Conservation (phyloP, 2,113 vertebrate genomes). For the Jacana jacana region DNA sequence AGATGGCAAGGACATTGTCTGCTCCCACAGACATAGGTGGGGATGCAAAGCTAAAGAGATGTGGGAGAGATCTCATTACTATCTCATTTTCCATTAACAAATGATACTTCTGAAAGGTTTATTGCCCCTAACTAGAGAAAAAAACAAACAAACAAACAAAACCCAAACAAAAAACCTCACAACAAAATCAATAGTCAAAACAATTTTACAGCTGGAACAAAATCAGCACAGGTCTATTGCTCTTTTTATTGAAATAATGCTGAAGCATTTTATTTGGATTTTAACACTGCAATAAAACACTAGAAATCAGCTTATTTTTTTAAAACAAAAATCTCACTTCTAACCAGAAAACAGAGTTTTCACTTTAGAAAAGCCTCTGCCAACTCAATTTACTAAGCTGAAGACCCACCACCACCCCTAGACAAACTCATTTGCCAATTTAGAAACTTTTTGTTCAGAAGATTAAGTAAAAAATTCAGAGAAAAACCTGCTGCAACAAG, state of each 20-base stretch:
- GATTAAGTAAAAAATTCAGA: not conserved
- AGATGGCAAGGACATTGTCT: not conserved
- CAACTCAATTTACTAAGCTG: not conserved
- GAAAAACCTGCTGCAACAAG: not conserved
- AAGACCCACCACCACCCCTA: not conserved
- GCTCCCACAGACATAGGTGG: not conserved
- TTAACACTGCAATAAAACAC: not conserved
- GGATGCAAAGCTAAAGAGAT: not conserved
- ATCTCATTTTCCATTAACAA: not conserved
- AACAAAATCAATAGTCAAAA: not conserved
- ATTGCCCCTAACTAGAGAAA: not conserved
- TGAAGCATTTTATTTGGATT: not conserved
- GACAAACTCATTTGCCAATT: not conserved
- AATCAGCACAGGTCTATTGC: not conserved
- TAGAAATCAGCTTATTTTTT: not conserved
- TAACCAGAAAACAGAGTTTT: not conserved
- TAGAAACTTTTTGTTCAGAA: not conserved
- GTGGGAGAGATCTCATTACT: not conserved
- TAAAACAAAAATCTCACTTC: not conserved
- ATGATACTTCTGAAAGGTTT: not conserved
- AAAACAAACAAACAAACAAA: too few species aligned
- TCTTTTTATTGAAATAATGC: not conserved
- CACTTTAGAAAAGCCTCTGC: not conserved
- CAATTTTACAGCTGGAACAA: not conserved
- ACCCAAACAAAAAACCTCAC: too few species aligned